Evolutionary conservation across 1,140 invertebrate genomes (phyloP).

Genomic region (Drosophila simulans): DNA sequence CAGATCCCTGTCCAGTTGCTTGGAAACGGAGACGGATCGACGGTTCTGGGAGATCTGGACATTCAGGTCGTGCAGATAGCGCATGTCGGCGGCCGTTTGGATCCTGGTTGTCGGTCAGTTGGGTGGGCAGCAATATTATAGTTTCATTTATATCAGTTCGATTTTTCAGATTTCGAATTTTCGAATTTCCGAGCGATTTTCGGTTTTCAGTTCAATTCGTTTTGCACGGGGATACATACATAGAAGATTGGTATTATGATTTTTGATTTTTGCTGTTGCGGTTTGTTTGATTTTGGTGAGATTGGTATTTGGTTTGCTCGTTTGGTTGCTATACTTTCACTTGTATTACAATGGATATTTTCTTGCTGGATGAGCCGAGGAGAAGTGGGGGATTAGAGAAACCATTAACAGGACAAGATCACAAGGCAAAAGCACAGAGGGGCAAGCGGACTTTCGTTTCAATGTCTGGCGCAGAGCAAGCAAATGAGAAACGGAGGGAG

Average conservation of each 20-base stretch:
- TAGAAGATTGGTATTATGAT: conserved; percentile 81
- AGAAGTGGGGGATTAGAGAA: conserved; percentile 62
- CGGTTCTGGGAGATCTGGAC: conserved; percentile 84
- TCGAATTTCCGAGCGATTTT: conserved; percentile 20
- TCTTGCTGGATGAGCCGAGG: conserved; percentile 68
- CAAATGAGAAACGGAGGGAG: conserved; percentile 67
- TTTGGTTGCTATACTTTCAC: conserved; percentile 82
- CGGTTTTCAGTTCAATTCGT: conserved; percentile 24
- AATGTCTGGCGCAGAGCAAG: conserved; percentile 63
- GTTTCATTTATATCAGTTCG: conserved; percentile 29
- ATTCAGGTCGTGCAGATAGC: conserved; percentile 82
- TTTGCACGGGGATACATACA: conserved; percentile 74
- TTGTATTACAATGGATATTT: conserved; percentile 82
- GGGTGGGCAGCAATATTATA: conserved; percentile 35
- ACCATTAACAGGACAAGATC: conserved; percentile 64
- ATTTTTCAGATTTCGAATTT: conserved; percentile 35
- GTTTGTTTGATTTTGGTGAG: conserved; percentile 43
- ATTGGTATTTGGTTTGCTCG: conserved; percentile 66
- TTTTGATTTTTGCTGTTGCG: conserved; percentile 54
- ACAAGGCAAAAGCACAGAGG: conserved; percentile 26
- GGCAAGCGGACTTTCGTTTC: conserved; percentile 12
- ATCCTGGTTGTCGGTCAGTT: conserved; percentile 44
- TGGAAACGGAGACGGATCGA: conserved; percentile 70
- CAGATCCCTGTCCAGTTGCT: conserved; percentile 86
- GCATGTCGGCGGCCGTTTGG: conserved; percentile 69